A percentile compares a stretch with the other conserved stretches of the same genome.
phyloP scores from a whole-genome alignment of 2,113 vertebrate species.

The Gymnarchus niloticus region DNA sequence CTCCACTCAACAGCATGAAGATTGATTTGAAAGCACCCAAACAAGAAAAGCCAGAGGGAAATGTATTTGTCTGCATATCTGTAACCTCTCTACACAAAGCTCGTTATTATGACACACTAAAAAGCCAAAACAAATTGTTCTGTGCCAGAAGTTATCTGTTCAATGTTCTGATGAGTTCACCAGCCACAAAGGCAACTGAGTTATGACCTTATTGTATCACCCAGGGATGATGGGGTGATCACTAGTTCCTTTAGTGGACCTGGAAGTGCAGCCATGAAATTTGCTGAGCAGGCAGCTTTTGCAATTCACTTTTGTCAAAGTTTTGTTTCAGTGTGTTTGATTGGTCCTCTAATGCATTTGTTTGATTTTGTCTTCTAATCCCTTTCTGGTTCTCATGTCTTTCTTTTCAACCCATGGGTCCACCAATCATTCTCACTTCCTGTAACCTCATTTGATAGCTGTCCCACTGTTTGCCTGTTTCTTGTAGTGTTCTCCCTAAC shows the following conservation, averaged over 20 bases:
- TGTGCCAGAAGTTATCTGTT: constrained; percentile 23
- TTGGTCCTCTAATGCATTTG: not conserved
- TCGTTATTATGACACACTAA: constrained; percentile 43
- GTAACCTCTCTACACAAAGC: constrained; percentile 15
- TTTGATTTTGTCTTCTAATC: not conserved
- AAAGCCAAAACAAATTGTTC: constrained; percentile 50
- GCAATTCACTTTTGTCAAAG: not conserved
- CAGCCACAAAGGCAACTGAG: not conserved
- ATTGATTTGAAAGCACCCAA: constrained; percentile 59
- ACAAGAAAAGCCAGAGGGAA: constrained; percentile 44
- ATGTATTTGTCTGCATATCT: constrained; percentile 29
- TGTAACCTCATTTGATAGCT: not conserved
- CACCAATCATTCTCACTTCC: not conserved
- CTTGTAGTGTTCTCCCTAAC: too few relatives aligned
- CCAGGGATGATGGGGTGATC: not conserved
- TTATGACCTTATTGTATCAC: not conserved
- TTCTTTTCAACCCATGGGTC: not conserved
- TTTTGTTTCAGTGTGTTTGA: not conserved
- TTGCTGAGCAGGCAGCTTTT: not conserved
- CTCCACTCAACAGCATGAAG: constrained; percentile 48
- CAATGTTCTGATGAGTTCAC: constrained; percentile 22
- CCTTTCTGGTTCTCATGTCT: not conserved
- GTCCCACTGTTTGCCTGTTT: not conserved
- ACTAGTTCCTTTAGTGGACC: not conserved
- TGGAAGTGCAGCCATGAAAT: not conserved